Conservation (phyloP, 2,113 vertebrate species). For the Clinocottus analis region DNA sequence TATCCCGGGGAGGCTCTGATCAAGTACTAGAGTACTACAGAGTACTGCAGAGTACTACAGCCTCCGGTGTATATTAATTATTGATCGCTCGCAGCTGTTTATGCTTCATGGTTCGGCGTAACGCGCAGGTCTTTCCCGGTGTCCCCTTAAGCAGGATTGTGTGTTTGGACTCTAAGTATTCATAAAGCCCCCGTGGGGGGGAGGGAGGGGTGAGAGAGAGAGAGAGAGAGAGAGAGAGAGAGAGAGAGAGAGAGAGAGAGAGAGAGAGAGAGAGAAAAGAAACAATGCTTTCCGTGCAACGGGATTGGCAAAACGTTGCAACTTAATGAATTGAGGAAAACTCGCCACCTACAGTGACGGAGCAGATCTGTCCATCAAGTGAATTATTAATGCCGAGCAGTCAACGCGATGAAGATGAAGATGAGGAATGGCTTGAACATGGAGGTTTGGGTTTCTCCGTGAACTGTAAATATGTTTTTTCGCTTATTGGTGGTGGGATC, state of each 20-base stretch:
- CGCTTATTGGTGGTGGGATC: slow-evolving; percentile 73
- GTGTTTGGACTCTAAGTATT: slow-evolving; percentile 56
- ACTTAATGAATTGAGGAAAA: slow-evolving; percentile 85
- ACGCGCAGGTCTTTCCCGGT: slow-evolving; percentile 52
- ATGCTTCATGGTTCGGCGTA: slow-evolving; percentile 43
- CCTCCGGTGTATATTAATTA: slow-evolving; percentile 64
- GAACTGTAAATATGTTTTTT: slow-evolving; percentile 64
- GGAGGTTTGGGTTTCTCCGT: slow-evolving; percentile 74
- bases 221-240: background rate
- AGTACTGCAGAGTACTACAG: background rate
- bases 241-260: background rate
- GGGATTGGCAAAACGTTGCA: slow-evolving; percentile 59
- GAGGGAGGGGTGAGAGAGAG: background rate
- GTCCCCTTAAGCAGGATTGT: slow-evolving; percentile 67
- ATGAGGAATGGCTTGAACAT: slow-evolving; percentile 73
- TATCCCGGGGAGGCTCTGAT: background rate
- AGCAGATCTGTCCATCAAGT: slow-evolving; percentile 45
- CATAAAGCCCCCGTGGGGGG: slow-evolving; percentile 40
- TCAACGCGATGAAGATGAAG: slow-evolving; percentile 67
- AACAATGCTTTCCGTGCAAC: slow-evolving; percentile 49
- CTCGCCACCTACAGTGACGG: slow-evolving; percentile 38
- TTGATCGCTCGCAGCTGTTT: slow-evolving; percentile 78
- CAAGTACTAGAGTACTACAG: background rate
- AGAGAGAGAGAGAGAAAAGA: slow-evolving; percentile 24
- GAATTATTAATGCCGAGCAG: slow-evolving; percentile 75